A percentile compares a stretch with the other conserved stretches of the same genome.
These are phyloP conservation scores for Sceloporus tristichus DNA, from an alignment of 2,113 vertebrate species.

Conservation along the genomic window DNA sequence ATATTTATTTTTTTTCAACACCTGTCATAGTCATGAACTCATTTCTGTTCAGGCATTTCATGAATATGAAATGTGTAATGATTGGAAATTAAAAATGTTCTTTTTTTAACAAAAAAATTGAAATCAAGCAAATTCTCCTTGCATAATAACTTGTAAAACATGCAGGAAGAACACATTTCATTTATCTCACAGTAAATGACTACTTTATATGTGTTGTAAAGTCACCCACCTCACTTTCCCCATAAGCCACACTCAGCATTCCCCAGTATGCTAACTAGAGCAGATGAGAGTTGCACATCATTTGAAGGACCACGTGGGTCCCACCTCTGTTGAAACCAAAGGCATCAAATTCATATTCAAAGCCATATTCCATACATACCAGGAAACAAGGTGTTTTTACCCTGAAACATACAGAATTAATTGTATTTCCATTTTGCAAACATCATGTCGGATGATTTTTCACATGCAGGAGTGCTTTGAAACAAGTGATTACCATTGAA, in stretches of 20 bases:
- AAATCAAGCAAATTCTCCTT: not conserved
- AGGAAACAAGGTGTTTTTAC: not conserved
- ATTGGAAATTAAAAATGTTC: slow-evolving; percentile 11
- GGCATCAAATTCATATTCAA: not conserved
- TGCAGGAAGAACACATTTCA: not conserved
- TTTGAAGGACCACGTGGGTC: not conserved
- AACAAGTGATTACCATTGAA: not conserved
- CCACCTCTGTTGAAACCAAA: not conserved
- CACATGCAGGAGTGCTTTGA: not conserved
- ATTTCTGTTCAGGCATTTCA: not conserved
- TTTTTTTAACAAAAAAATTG: not conserved
- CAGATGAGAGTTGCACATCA: no score
- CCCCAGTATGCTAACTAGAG: no score
- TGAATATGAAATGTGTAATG: not conserved
- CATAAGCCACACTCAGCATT: no score
- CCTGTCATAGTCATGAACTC: not conserved
- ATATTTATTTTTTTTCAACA: not conserved
- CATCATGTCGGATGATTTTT: not conserved
- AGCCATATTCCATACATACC: no score
- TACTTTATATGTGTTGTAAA: not conserved
- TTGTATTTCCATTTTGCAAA: not conserved
- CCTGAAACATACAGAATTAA: not conserved
- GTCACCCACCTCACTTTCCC: slow-evolving; percentile 1
- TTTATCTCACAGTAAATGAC: not conserved
- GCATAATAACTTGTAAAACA: not conserved